Evolutionary conservation across 1,140 invertebrate species (phyloP).

Genomic region (Caenorhabditis remanei): DNA sequence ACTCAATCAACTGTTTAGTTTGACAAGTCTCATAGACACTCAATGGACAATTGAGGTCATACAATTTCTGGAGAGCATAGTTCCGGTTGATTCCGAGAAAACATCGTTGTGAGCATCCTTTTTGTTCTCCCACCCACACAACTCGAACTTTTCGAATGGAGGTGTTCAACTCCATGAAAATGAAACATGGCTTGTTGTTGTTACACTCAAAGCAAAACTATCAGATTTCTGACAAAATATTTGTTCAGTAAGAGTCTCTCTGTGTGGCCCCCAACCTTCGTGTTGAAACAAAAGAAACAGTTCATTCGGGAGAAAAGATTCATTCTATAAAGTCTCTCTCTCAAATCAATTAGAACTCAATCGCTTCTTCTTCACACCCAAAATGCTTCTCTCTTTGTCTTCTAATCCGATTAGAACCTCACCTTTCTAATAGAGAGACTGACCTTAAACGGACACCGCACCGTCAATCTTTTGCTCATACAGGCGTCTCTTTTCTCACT

Average conservation of each 20-base stretch:
- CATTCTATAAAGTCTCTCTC: background rate
- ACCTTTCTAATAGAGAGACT: too few species aligned
- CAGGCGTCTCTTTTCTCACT: conserved; percentile 27
- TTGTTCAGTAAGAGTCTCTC: background rate
- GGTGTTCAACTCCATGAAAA: background rate
- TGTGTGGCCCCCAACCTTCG: too few species aligned
- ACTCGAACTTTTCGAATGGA: too few species aligned
- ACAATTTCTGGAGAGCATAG: too few species aligned
- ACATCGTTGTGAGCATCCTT: too few species aligned
- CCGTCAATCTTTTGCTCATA: conserved; percentile 52
- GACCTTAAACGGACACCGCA: conserved; percentile 19
- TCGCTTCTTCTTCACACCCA: background rate
- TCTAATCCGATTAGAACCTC: conserved; percentile 45
- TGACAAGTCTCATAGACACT: too few species aligned
- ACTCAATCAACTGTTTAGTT: too few species aligned
- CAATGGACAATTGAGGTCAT: too few species aligned
- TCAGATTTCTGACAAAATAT: conserved; percentile 37
- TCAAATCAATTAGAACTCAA: background rate
- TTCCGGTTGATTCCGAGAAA: too few species aligned
- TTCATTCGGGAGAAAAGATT: background rate
- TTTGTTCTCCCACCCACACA: too few species aligned
- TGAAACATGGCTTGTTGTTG: background rate
- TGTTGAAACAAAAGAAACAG: conserved; percentile 20
- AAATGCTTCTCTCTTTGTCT: background rate
- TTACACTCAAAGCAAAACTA: conserved; percentile 21